These are phyloP conservation scores for Scaptomyza montana DNA, from an alignment of 1,140 invertebrate genomes.

Conservation along the genomic window DNA sequence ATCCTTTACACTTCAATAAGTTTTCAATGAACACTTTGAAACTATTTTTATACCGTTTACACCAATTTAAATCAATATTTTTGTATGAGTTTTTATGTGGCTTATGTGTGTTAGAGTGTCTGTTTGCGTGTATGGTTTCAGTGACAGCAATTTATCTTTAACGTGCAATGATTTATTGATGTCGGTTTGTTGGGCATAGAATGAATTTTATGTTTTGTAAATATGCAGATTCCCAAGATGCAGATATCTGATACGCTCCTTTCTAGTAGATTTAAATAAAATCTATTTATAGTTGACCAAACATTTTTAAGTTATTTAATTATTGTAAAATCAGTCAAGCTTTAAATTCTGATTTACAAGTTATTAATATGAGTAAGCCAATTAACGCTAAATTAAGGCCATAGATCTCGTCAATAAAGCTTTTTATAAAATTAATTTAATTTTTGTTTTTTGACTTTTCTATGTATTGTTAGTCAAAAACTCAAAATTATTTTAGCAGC, in stretches of 20 bases:
- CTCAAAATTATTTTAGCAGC: neutral
- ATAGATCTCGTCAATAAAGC: too few species aligned
- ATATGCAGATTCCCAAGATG: conserved; percentile 27
- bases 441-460: too few species aligned
- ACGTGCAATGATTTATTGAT: conserved; percentile 55
- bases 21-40: conserved; percentile 81
- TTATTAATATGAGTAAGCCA: too few species aligned
- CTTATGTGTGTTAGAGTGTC: conserved; percentile 1
- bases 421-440: too few species aligned
- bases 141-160: conserved; percentile 50
- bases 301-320: too few species aligned
- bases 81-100: conserved; percentile 12
- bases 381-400: too few species aligned
- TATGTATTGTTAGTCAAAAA: neutral
- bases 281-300: too few species aligned
- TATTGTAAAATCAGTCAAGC: too few species aligned
- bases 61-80: conserved; percentile 54
- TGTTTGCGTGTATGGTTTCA: conserved; percentile 11
- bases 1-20: conserved; percentile 72
- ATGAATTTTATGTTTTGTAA: conserved; percentile 25
- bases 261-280: too few species aligned
- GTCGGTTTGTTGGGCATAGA: conserved; percentile 31
- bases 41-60: conserved; percentile 78
- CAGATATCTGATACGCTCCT: neutral
- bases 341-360: too few species aligned